Evolutionary conservation across 2,113 vertebrate species (phyloP).

Genomic region (Axis porcinus): DNA sequence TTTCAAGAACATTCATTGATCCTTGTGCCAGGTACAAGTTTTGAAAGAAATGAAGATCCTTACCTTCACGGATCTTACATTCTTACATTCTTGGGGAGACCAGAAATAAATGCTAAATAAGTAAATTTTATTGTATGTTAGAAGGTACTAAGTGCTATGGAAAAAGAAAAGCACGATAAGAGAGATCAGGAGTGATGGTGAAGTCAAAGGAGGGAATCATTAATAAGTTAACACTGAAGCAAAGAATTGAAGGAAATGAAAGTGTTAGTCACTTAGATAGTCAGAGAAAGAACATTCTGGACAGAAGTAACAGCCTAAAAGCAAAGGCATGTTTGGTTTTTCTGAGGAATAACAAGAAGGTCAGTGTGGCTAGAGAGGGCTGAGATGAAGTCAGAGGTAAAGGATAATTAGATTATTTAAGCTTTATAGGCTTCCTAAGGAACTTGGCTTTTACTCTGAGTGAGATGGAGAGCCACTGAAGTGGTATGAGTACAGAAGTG

Average conservation of each 20-base stretch:
- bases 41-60: background rate
- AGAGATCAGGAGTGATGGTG: background rate
- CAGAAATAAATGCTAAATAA: background rate
- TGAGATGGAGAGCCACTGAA: background rate
- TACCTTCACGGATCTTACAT: constrained; percentile 22
- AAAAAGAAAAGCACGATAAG: background rate
- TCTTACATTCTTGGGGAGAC: constrained; percentile 9
- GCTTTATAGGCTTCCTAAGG: background rate
- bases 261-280: background rate
- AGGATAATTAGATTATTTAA: background rate
- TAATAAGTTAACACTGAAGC: background rate
- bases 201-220: background rate
- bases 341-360: background rate
- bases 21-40: background rate
- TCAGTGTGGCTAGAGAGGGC: background rate
- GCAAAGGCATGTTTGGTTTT: background rate
- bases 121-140: background rate
- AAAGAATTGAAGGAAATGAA: constrained; percentile 23
- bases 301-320: background rate
- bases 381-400: background rate
- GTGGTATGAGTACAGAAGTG: background rate
- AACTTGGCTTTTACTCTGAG: background rate
- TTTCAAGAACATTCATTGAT: constrained; percentile 1
- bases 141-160: background rate
- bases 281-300: background rate